Base-by-base conservation (phyloP, 2,797 vertebrate genomes). In the Channa striata region DNA sequence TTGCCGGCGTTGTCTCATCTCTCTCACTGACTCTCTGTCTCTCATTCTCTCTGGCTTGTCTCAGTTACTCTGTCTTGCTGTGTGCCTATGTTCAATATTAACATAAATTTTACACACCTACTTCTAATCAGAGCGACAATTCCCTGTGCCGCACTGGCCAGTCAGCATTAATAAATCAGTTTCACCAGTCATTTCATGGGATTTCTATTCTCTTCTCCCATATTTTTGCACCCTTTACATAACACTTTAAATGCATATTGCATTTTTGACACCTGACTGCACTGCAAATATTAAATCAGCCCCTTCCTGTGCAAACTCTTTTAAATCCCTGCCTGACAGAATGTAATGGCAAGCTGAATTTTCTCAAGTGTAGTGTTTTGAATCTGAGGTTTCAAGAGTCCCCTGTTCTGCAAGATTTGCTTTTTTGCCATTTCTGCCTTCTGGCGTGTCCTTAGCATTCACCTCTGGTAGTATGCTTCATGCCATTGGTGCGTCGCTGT, bases 251-350 rank as follows among this genome's bases (percentile, higher is more conserved):
- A 19, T 39, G 37, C 19, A 39, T 39, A 39, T 56, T 21, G 19
- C 36, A 14, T 37, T 39, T 39, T 21, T 39, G 11, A 36, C n/a
- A 37, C 10, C n/a, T 11, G 34, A 53, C 19, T 20, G 52, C n/a
- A 12, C 17, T 9, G 51, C 52, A 54, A 36, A 52, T 52, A 30
- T 52, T 3, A n/a, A n/a, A 37, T 54, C 52, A 54, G 20, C n/a
- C 17, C 11, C 25, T 37, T 14, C 42, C 42, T 43, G 33, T 12
- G 33, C 13, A 17, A 37, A 37, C n/a, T 20, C 12, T 50, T 50
- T 30, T 13, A 50, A 25, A 30, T 50, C 12, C 21, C 42, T n/a
- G 16, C 42, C 17, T 43, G 42, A 43, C 42, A 43, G 42, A 43
- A 43, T 43, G 42, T 43, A 17, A 43, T 43, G 42, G 42, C 16